Evolutionary conservation across 64 coral and sea anemone species (phyloP), one percentile per base, ranked within the genome.

Genomic region (Dendronephthya gigantea): DNA sequence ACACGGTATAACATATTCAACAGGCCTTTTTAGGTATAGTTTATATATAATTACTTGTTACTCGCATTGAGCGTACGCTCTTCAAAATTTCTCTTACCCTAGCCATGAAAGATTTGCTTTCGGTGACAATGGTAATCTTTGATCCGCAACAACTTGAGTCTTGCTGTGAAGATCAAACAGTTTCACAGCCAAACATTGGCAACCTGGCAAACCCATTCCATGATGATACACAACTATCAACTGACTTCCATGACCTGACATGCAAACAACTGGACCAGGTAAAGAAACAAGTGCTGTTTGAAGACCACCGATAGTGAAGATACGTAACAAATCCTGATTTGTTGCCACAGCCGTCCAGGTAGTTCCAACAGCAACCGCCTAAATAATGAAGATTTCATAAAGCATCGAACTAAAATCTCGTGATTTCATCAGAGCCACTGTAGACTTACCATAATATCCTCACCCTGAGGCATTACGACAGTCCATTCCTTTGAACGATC

Each of bases 401-500:
- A 9, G 35, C 11, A n/a, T n/a, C n/a, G 11, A 3, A 38, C 28
- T 16, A 51, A 23, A 58, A 45, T 45, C 4, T 45, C 11, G 41
- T 45, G 11, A n/a, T n/a, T n/a, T n/a, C n/a, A n/a, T n/a, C 41
- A 45, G 11, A 45, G 11, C 41, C 11, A 45, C 41, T 6, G 41
- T 45, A 39, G 45, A 36, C 72, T 33, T 51, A 96, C 95, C 83
- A 90, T 82, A 49, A 98, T 98, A 32, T 93, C 83, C 90, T 98
- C 95, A 49, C 84, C 89, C 72, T 48, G 27, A 51, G 95, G 92
- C 68, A 98, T 68, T 52, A 83, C 84, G 39, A 98, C 82, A 79
- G 50, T 89, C 95, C 95, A 98, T 83, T 98, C 95, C 84, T 93
- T 98, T 48, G 87, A 98, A 82, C 88, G 93, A 70, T 98, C 95